Evolutionary conservation across 2,888 invertebrate species (phyloP), one percentile per base, ranked within the genome.

Genomic region (Trilocha varians): DNA sequence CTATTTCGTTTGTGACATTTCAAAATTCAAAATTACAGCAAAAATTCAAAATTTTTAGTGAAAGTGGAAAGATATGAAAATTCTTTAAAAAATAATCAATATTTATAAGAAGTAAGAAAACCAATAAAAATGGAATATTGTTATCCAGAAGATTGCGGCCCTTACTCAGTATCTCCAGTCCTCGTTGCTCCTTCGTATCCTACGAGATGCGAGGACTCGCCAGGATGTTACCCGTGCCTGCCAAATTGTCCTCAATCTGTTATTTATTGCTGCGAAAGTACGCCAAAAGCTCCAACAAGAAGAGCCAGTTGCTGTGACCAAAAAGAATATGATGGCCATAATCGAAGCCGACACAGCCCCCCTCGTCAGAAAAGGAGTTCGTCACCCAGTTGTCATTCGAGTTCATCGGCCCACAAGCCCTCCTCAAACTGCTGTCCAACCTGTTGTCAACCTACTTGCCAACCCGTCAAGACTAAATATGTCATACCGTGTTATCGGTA

Each of bases 401-500:
- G 16, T 5, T 6, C 37, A 37, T n/a, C n/a, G n/a, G 37, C 16
- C 25, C 25, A 25, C 25, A 25, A 25, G n/a, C 45, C 43, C n/a
- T 44, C 44, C 8, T 45, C 34, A 32, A 39, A 42, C 34, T 52
- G 48, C 37, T 59, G 57, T 33, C 43, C 49, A 11, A 39, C 48
- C 3, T 57, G 58, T 47, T 51, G 47, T 41, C 45, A 50, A 16
- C 44, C 56, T 4, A 35, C 45, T 13, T 70, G 67, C 53, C 66
- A 59, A 45, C 72, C 74, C 15, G 57, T 70, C 35, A 72, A 69
- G 53, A 76, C 72, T 2, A 83, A 84, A 70, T 84, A 83, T 46
- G 70, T 84, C 25, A 80, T 83, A 47, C 84, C 84, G 2, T 84
- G 84, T 50, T 84, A 83, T 46, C 65, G 83, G 57, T 85, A 84